These are phyloP conservation scores for Chamaedrilus cognettii DNA, from an alignment of 2,888 invertebrate species.

Conservation along the genomic window DNA sequence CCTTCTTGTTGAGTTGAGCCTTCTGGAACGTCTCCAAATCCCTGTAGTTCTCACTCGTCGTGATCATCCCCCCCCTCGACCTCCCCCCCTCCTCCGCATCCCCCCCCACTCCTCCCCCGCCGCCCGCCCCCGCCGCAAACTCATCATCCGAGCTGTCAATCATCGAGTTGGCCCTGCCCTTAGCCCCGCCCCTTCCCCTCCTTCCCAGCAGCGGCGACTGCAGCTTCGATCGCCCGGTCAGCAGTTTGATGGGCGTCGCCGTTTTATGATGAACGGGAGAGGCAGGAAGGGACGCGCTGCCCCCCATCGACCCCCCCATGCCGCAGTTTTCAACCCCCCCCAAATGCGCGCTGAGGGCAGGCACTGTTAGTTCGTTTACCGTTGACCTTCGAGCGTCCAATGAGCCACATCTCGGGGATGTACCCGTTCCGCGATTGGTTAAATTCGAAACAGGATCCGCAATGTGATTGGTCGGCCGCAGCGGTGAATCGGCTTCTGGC, in stretches of 20 bases:
- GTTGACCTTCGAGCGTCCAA: slow-evolving; percentile 10
- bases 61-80: too few relatives aligned
- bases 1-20: slow-evolving; percentile 56
- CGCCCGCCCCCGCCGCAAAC: too few relatives aligned
- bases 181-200: slow-evolving; percentile 35
- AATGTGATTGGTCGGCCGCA: background rate
- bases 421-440: background rate
- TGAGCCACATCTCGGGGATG: background rate
- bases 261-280: slow-evolving; percentile 46
- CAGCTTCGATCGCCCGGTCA: slow-evolving; percentile 41
- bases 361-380: background rate
- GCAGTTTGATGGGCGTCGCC: slow-evolving; percentile 3
- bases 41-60: slow-evolving; percentile 46
- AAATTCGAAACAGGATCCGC: background rate
- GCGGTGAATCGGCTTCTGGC: background rate
- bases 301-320: background rate
- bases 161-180: slow-evolving; percentile 18
- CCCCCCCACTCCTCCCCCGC: too few relatives aligned
- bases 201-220: slow-evolving; percentile 45
- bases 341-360: background rate
- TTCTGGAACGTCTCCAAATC: slow-evolving; percentile 57
- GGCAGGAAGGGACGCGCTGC: slow-evolving; percentile 53
- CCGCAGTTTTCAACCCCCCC: too few relatives aligned
- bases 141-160: slow-evolving; percentile 48
- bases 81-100: slow-evolving; percentile 21